These are phyloP conservation scores for Potorous gilbertii DNA, from an alignment of 2,797 vertebrate species.

Conservation along the genomic window DNA sequence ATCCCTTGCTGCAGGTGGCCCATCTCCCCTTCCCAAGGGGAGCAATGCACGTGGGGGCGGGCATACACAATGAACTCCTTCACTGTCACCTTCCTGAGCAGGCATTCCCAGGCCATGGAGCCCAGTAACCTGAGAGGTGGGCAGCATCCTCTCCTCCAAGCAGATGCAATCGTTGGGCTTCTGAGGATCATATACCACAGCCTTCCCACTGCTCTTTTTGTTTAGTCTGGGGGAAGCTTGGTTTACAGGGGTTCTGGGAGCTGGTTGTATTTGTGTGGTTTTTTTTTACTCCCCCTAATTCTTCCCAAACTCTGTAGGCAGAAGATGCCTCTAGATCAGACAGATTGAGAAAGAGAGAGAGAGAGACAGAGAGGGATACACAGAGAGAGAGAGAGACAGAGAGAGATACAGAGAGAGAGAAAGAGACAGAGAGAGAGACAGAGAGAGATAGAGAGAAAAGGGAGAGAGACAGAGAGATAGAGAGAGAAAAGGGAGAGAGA, in stretches of 20 bases:
- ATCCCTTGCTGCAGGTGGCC: neutral
- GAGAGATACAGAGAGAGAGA: too few relatives aligned
- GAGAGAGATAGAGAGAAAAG: too few relatives aligned
- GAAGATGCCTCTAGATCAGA: neutral
- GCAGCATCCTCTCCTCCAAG: conserved; percentile 13
- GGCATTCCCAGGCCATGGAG: neutral
- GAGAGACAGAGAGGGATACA: neutral
- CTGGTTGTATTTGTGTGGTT: neutral
- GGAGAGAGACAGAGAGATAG: too few relatives aligned
- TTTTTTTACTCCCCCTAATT: conserved; percentile 18
- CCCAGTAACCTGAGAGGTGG: neutral
- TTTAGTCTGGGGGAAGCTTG: conserved; percentile 66
- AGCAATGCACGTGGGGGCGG: neutral
- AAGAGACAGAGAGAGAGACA: neutral
- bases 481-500: too few relatives aligned
- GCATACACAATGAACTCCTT: conserved; percentile 45
- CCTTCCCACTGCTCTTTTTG: conserved; percentile 46
- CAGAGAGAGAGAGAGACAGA: too few relatives aligned
- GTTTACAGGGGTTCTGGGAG: conserved; percentile 28
- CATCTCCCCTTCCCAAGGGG: neutral
- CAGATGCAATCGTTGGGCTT: neutral
- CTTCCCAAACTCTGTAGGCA: conserved; percentile 35
- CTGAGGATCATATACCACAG: accelerated
- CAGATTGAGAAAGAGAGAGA: neutral
- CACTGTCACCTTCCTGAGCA: neutral